phyloP scores from a whole-genome alignment of 1,140 invertebrate species.

The Drosophila ogumai region DNA sequence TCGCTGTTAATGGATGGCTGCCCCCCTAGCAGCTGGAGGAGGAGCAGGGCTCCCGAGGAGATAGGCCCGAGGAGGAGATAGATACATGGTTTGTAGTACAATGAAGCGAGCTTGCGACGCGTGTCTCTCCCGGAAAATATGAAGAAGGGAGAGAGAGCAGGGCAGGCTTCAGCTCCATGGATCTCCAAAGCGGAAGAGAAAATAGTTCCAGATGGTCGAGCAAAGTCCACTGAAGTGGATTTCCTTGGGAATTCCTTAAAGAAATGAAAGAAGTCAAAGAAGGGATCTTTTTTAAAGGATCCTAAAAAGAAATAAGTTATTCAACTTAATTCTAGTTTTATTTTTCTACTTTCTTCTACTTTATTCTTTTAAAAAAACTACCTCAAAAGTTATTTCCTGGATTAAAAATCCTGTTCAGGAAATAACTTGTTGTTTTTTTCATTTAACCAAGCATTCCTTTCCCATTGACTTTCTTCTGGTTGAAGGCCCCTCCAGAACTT shows the following conservation, averaged over 20 bases:
- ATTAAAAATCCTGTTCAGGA: conserved; percentile 2
- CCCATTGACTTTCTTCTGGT: conserved; percentile 12
- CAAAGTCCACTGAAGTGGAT: neutral
- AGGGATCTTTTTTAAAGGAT: neutral
- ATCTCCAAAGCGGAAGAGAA: neutral
- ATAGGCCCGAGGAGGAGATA: neutral
- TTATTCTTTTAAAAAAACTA: neutral
- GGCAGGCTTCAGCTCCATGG: neutral
- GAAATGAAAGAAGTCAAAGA: neutral
- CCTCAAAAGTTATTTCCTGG: neutral
- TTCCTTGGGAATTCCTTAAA: neutral
- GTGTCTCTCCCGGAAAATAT: conserved; percentile 22
- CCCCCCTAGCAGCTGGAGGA: conserved; percentile 14
- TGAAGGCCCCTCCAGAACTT: conserved; percentile 30
- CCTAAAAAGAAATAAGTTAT: neutral
- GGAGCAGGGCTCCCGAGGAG: conserved; percentile 25
- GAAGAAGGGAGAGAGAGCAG: conserved; percentile 1
- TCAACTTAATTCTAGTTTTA: neutral
- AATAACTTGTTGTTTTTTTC: neutral
- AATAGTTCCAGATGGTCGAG: conserved; percentile 7
- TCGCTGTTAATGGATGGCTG: conserved; percentile 70
- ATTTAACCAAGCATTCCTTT: neutral
- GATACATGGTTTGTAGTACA: neutral
- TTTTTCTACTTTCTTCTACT: neutral
- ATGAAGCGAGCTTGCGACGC: conserved; percentile 25